Base-by-base conservation (phyloP, 2,888 invertebrate species). In the Callyntrura sp. region DNA sequence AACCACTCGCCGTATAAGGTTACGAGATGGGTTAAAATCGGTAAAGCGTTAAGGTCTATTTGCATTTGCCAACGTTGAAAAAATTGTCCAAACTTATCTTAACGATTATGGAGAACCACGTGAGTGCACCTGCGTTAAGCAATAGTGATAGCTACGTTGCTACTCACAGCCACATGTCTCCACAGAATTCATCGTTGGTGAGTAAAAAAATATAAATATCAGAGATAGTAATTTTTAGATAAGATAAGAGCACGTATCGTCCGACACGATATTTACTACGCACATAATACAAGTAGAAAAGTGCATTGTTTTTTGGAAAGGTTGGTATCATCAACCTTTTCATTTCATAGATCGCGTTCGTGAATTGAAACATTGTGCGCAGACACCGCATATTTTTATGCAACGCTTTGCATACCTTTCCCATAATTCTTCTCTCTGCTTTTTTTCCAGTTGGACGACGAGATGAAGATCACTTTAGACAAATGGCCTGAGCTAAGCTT, bases 401-500 rank as follows among this genome's bases (percentile, higher is more conserved):
- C 17, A 17, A 17, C 5, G 6, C 17, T 57, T 57, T 57, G 17
- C n/a, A 57, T 51, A 51, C n/a, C 51, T 2, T 65, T n/a, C 0
- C 28, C 3, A 11, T 14, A 17, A 17, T 17, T 70, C 43, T 43
- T 14, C n/a, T 35, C 43, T 23, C 48, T 51, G 20, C 28, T 62
- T 62, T 70, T 6, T 45, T 43, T n/a, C 45, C 45, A 76, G 76
- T 28, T 88, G 35, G 83, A 78, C 1, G 85, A 79, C 28, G 85
- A 83, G 20, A 90, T 90, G 90, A 70, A 57, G 35, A 62, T 68
- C n/a, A 90, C 90, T 8, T n/a, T 85, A 48, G 68, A 90, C 43
- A 70, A 65, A 51, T 90, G 90, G 90, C 90, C 90, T n/a, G 65
- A 68, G n/a, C 43, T 90, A 23, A 90, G 62, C 48, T 12, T 43